A percentile compares a stretch with the other conserved stretches of the same genome.
These are phyloP conservation scores for Oryctes rhinoceros DNA, from an alignment of 1,140 invertebrate species.

Conservation along the genomic window DNA sequence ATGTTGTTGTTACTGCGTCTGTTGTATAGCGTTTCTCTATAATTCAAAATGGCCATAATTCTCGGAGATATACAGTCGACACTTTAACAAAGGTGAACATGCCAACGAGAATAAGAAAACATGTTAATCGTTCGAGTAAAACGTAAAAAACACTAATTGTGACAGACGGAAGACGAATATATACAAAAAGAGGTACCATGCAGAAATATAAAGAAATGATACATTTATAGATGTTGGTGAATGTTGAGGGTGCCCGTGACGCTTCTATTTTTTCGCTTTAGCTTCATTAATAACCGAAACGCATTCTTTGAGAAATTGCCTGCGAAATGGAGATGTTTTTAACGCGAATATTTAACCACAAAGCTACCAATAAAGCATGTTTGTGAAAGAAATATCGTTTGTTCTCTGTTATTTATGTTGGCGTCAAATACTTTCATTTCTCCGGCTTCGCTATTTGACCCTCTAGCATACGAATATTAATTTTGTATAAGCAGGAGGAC, in stretches of 20 bases:
- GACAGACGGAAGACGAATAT: slow-evolving; percentile 26
- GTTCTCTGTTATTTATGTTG: slow-evolving; percentile 1
- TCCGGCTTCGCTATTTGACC: not conserved
- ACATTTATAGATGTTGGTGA: slow-evolving; percentile 26
- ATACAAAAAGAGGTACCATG: not conserved
- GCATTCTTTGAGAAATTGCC: slow-evolving; percentile 33
- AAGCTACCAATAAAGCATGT: not conserved
- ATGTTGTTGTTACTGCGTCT: too few relatives aligned
- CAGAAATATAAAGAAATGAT: slow-evolving; percentile 35
- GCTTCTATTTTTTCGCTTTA: slow-evolving; percentile 14
- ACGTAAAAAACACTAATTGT: slow-evolving; percentile 3
- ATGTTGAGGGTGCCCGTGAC: not conserved
- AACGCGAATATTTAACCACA: slow-evolving; percentile 12
- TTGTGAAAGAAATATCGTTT: slow-evolving; percentile 7
- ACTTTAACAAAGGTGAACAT: too few relatives aligned
- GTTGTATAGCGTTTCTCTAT: too few relatives aligned
- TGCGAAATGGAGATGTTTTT: slow-evolving; percentile 37
- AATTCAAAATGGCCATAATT: too few relatives aligned
- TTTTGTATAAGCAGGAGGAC: too few relatives aligned
- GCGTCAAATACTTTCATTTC: slow-evolving; percentile 7
- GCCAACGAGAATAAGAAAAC: not conserved
- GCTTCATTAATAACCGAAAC: slow-evolving; percentile 26
- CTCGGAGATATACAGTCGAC: too few relatives aligned
- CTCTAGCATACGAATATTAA: too few relatives aligned
- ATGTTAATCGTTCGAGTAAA: slow-evolving; percentile 18